Evolutionary conservation across 1,140 invertebrate species (phyloP), one percentile per base, ranked within the genome.

Genomic region (Odontomachus brunneus): DNA sequence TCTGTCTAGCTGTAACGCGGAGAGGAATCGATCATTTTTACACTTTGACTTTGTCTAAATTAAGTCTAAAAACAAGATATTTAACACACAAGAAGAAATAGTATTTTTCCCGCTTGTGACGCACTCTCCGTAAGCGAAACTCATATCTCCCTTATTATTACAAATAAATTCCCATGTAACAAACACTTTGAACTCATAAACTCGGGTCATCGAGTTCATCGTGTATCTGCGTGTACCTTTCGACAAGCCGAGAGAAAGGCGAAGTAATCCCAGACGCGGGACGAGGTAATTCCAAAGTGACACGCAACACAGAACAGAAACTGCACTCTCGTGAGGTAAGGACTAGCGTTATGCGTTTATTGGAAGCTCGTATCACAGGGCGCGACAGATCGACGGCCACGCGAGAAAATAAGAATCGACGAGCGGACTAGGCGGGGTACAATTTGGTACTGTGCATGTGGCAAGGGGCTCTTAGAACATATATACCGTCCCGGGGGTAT

Each of bases 381-480:
- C 83, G 72, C 55, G 71, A 60, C 57, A n/a, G 59, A 33, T 12
- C 15, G 62, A 67, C 15, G 12, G 19, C 12, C 44, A 19, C 53
- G 66, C 48, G 81, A 73, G 9, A 62, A 88, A 89, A 88, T 83
- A 89, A 88, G 87, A 83, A 88, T 51, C 55, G 67, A 75, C 71
- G 53, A 85, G 84, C 74, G 89, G 81, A 85, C 83, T 84, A 89
- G 76, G 81, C 90, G 89, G 91, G 91, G 90, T 92, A 92, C 90
- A 85, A 90, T 84, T 90, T 91, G 83, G 90, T 87, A 94, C 93
- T 94, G 92, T 89, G 91, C 90, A 90, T 89, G 84, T 90, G 85
- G 84, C 76, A 88, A 90, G 84, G 88, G 91, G 87, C 90, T 90
- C 83, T 85, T 76, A 84, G 84, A 85, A 88, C 90, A 92, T 94